Percentiles rank a stretch among this genome's conserved stretches.
phyloP scores from a whole-genome alignment of 2,113 vertebrate genomes.

The Mormyrus lacerda region DNA sequence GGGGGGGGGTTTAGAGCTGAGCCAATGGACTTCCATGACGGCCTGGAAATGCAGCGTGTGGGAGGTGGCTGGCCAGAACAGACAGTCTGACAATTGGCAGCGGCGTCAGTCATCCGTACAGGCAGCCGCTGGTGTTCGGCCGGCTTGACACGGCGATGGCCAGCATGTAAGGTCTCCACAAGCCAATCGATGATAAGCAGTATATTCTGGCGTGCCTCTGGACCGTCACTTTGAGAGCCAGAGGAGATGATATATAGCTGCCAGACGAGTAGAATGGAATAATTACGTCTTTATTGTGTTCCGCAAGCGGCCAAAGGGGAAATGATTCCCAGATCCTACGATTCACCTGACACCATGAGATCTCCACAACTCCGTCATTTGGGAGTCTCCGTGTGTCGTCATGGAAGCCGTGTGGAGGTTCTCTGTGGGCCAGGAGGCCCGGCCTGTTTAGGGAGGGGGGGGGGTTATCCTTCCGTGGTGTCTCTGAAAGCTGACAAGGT shows the following conservation, averaged over 20 bases:
- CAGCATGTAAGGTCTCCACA: neutral
- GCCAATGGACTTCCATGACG: neutral
- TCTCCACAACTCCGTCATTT: neutral
- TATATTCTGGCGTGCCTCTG: neutral
- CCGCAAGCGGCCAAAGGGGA: neutral
- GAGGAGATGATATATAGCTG: neutral
- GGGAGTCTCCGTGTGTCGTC: neutral
- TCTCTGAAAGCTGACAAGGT: slow-evolving; percentile 17
- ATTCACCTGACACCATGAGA: neutral
- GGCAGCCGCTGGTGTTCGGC: neutral
- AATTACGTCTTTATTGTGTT: neutral
- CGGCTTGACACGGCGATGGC: neutral
- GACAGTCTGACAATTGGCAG: neutral
- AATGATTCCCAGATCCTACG: neutral
- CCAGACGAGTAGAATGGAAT: neutral
- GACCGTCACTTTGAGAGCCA: neutral
- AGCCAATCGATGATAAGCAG: neutral
- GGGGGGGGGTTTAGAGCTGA: neutral
- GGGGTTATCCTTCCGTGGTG: neutral
- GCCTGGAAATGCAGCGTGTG: neutral
- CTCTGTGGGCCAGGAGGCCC: neutral
- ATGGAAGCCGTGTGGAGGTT: neutral
- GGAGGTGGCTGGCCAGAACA: neutral
- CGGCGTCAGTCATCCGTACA: neutral
- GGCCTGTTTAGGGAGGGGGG: neutral